Evolutionary conservation across 2,888 invertebrate species (phyloP), one percentile per base, ranked within the genome.

Genomic region (Lepidonotus clava): DNA sequence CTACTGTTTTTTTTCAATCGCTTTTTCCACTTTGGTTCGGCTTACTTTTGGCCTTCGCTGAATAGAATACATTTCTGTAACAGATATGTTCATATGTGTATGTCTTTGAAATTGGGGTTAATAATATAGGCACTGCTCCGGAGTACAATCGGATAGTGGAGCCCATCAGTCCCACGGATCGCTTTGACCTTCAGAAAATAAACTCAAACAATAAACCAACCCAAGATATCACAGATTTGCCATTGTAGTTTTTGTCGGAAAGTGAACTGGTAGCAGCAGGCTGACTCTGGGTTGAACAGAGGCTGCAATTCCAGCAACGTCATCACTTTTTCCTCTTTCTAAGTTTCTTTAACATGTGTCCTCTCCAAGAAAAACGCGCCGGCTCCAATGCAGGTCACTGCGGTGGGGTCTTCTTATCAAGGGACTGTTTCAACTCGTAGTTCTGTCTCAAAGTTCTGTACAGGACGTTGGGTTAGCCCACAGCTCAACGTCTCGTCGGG

Each of bases 221-320:
- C 24, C 38, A 71, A 38, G 38, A 71, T 71, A 71, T 71, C 71
- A 71, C 71, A 71, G 71, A 71, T 71, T 71, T 71, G 71, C 71
- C 71, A 71, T 71, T 71, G 71, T 71, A 21, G 71, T 71, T 34
- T 71, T 34, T 71, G 71, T 71, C 71, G 71, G 71, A 71, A 71
- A 71, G 36, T 46, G 8, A 46, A 8, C 46, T 46, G 34, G 36
- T 6, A 38, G 36, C 71, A 71, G 38, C 18, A 38, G 8, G 38
- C 14, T 34, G 71, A 38, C 38, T 21, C 36, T 6, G 38, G 36
- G 71, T 71, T 61, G 11, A 11, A 14, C 61, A 8, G 61, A n/a
- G n/a, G n/a, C n/a, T n/a, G n/a, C n/a, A n/a, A n/a, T n/a, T n/a
- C n/a, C n/a, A n/a, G n/a, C n/a, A n/a, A n/a, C n/a, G n/a, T n/a